phyloP scores from a whole-genome alignment of 2,888 invertebrate genomes.

The Chrysolina oricalcia region DNA sequence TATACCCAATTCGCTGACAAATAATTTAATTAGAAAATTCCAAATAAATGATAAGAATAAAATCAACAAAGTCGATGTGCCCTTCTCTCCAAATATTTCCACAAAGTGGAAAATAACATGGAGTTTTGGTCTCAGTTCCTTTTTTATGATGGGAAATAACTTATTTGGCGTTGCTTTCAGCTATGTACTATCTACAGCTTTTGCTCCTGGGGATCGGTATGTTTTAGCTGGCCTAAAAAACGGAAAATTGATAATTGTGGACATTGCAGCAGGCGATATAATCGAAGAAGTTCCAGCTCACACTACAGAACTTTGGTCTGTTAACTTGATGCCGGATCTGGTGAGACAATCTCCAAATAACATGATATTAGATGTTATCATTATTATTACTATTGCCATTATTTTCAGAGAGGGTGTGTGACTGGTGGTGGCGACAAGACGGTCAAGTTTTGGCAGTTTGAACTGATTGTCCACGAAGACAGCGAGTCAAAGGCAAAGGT shows the following conservation, averaged over 20 bases:
- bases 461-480: slow-evolving; percentile 81
- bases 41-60: too few species aligned
- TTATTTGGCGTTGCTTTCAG: slow-evolving; percentile 63
- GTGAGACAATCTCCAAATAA: slow-evolving; percentile 69
- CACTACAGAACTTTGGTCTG: slow-evolving; percentile 81
- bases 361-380: not conserved
- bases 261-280: slow-evolving; percentile 86
- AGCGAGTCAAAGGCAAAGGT: slow-evolving; percentile 80
- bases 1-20: too few species aligned
- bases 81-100: too few species aligned
- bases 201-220: slow-evolving; percentile 94
- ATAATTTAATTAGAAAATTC: too few species aligned
- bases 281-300: slow-evolving; percentile 91
- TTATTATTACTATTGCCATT: not conserved
- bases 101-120: too few species aligned
- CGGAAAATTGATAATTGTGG: slow-evolving; percentile 87
- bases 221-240: slow-evolving; percentile 89
- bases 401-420: slow-evolving; percentile 81
- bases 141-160: not conserved
- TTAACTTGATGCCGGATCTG: slow-evolving; percentile 86
- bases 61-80: too few species aligned
- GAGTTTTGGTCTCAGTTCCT: too few species aligned
- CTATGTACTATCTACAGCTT: slow-evolving; percentile 82
- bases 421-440: slow-evolving; percentile 92
- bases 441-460: slow-evolving; percentile 96